Base-by-base conservation (phyloP, 2,113 vertebrate genomes). In the Lepus timidus region DNA sequence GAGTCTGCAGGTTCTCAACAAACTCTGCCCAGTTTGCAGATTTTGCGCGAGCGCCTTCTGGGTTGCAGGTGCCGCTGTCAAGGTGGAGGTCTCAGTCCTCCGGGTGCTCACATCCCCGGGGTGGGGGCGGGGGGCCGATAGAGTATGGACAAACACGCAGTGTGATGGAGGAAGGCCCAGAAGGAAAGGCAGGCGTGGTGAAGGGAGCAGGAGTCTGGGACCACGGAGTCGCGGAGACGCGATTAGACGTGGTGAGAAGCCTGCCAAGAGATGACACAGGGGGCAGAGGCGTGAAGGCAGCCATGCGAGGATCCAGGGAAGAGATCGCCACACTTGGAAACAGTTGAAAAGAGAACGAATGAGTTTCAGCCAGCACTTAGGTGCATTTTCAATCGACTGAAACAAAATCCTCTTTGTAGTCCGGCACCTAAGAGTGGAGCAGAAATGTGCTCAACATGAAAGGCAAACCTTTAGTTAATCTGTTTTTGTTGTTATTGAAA, bases 371-470 rank as follows among this genome's bases (percentile, higher is more conserved):
- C 27, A 8, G 80, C 14, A 79, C 92, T 17, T 5, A 9, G 49
- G 93, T 92, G 88, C 85, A 0, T 55, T 92, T 90, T 92, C 92
- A 71, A 93, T 90, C 8, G 4, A 88, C 92, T 94, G 92, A 96
- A 96, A 96, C 74, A 83, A 96, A 97, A 95, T 90, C 68, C n/a
- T 82, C 95, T 97, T 96, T 97, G 92, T 83, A 88, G 96, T 14
- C 16, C 88, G 9, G 55, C 1, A 25, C 74, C 91, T 78, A 88
- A 58, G 95, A 97, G 95, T 65, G 5, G 92, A 90, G 62, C 94
- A 88, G 97, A 92, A 96, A 95, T 39, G 81, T 19, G 36, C 94
- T 64, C 88, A 20, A 71, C 95, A 86, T 91, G 90, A 97, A 96
- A 97, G 91, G 91, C 88, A 92, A 91, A 79, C 91, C 97, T 95